Percentiles rank a stretch among this genome's conserved stretches.
These are phyloP conservation scores for Catamblyrhynchus diadema DNA, from an alignment of 2,797 vertebrate species.

Conservation along the genomic window DNA sequence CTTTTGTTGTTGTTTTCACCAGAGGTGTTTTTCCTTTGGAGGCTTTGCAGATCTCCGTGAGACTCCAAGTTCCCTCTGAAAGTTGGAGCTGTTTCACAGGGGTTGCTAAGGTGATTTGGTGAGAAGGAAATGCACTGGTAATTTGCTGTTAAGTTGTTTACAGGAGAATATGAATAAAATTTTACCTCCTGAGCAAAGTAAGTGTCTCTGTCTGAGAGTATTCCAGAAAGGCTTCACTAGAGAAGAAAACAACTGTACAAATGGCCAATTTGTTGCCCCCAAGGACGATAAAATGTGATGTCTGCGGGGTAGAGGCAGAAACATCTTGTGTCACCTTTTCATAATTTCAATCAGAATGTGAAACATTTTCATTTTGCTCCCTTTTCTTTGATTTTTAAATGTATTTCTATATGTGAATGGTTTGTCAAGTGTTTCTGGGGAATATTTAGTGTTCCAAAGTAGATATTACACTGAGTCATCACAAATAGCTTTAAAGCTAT, in stretches of 20 bases:
- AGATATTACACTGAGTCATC: neutral
- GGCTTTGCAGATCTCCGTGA: neutral
- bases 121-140: slow-evolving; percentile 42
- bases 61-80: neutral
- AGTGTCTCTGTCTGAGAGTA: neutral
- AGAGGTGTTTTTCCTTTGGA: neutral
- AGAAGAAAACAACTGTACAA: neutral
- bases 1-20: neutral
- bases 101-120: slow-evolving; percentile 73
- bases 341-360: neutral
- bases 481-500: neutral
- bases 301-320: neutral
- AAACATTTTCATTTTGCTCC: neutral
- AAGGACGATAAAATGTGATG: neutral
- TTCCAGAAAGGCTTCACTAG: neutral
- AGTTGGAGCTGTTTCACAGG: slow-evolving; percentile 23
- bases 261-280: rapidly evolving
- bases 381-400: neutral
- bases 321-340: neutral
- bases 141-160: slow-evolving; percentile 69
- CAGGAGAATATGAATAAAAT: slow-evolving; percentile 58
- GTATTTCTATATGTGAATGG: neutral
- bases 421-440: neutral
- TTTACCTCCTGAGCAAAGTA: neutral
- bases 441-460: neutral